phyloP scores from a whole-genome alignment of 2,888 invertebrate species.

The Apotomis betuletana region DNA sequence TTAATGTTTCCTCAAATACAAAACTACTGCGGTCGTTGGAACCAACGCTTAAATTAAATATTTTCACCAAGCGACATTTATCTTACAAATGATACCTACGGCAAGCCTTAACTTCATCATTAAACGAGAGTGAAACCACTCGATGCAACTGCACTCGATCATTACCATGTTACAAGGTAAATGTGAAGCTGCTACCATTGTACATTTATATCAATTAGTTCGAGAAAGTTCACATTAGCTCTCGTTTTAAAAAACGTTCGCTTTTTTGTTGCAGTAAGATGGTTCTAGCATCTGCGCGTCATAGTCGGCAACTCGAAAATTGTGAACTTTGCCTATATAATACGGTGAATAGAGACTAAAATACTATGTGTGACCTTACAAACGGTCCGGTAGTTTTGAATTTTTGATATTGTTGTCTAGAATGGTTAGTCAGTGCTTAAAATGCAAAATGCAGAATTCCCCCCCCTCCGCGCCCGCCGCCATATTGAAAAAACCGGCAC shows the following conservation, averaged over 20 bases:
- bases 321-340: neutral
- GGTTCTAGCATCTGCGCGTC: neutral
- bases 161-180: constrained; percentile 36
- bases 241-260: constrained; percentile 17
- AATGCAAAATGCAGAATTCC: too few species aligned
- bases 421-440: too few species aligned
- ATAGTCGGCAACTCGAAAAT: neutral
- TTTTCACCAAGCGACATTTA: constrained; percentile 23
- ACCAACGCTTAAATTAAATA: constrained; percentile 11
- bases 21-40: neutral
- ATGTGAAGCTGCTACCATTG: constrained; percentile 30
- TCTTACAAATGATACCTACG: constrained; percentile 23
- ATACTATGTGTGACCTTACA: too few species aligned
- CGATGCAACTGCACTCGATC: constrained; percentile 29
- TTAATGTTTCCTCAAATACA: too few species aligned
- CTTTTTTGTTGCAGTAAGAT: constrained; percentile 13
- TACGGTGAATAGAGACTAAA: too few species aligned
- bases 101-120: constrained; percentile 24
- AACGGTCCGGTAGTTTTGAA: too few species aligned
- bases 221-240: constrained; percentile 38
- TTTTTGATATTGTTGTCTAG: too few species aligned
- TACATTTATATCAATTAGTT: constrained; percentile 38
- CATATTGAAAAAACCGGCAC: too few species aligned
- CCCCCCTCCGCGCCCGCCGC: too few species aligned
- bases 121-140: constrained; percentile 32